Base-by-base conservation (phyloP, 2,888 invertebrate genomes). In the Junonia oenone region DNA sequence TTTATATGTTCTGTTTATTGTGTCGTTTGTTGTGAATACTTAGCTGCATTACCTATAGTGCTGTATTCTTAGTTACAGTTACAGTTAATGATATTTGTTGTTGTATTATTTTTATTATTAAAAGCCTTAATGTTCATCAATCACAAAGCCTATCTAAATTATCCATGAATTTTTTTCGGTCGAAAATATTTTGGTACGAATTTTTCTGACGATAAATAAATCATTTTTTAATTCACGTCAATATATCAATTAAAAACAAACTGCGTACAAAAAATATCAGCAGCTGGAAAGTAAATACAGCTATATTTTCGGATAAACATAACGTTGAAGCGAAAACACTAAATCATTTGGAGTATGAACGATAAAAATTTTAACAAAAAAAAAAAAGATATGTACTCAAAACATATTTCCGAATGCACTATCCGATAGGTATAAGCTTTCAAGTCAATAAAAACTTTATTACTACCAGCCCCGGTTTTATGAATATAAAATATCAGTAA, bases 291-390 rank as follows among this genome's bases (percentile, higher is more conserved):
- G 45, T 17, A 48, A 48, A 45, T 27, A 33, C 50, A 13, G 51
- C 45, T 54, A 55, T 57, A 61, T 53, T 57, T 51, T 59, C 52
- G 35, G 35, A 49, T 53, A 60, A 59, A 43, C 31, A 29, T 33
- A 48, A 22, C 17, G 50, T 43, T 48, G 37, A 31, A 54, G 45
- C 45, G 35, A 48, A 60, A 59, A 55, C 51, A 49, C 53, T 59
- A 60, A 58, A 56, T 59, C 61, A 55, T n/a, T 9, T 19, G 38
- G 38, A 63, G 56, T 51, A 52, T 35, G 38, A 51, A 48, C 60
- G 49, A 50, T 40, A 48, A 14, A 15, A 26, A 55, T 56, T 52
- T 51, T 11, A 19, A 49, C 55, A 51, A 51, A 45, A 49, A 50
- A 51, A 45, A 49, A 50, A 55, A 46, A 49, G 47, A 22, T 33